These are phyloP conservation scores for Caerostris darwini DNA, from an alignment of 1,140 invertebrate genomes.

Conservation along the genomic window DNA sequence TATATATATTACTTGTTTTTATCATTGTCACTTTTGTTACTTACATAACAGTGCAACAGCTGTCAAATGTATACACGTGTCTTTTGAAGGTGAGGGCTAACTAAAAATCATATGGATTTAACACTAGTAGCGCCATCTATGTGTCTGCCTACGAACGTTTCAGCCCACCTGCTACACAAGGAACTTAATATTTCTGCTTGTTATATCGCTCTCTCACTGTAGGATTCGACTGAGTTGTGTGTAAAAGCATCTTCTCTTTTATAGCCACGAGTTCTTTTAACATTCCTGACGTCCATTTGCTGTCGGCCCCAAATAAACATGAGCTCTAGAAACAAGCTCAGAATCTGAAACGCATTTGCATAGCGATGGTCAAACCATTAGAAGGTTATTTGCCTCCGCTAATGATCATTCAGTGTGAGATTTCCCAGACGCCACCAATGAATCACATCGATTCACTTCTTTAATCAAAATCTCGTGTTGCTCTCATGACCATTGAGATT, in stretches of 20 bases:
- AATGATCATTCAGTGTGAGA: neutral
- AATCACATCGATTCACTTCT: neutral
- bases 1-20: no score
- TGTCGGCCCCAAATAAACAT: neutral
- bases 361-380: slow-evolving; percentile 17
- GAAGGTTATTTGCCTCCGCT: slow-evolving; percentile 3
- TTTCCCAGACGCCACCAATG: neutral
- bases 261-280: neutral
- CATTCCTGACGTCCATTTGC: neutral
- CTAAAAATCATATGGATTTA: no score
- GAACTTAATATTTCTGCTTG: no score
- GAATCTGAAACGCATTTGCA: slow-evolving; percentile 1
- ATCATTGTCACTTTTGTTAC: no score
- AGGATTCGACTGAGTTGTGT: neutral
- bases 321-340: neutral
- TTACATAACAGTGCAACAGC: no score
- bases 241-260: neutral
- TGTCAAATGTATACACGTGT: no score
- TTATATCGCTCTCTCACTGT: neutral
- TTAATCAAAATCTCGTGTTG: neutral
- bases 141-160: no score
- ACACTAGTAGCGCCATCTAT: no score
- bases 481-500: no score
- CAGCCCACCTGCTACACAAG: no score
- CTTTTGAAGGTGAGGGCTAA: no score